These are phyloP conservation scores for Petroica traversi DNA, from an alignment of 2,113 vertebrate species.

Conservation along the genomic window DNA sequence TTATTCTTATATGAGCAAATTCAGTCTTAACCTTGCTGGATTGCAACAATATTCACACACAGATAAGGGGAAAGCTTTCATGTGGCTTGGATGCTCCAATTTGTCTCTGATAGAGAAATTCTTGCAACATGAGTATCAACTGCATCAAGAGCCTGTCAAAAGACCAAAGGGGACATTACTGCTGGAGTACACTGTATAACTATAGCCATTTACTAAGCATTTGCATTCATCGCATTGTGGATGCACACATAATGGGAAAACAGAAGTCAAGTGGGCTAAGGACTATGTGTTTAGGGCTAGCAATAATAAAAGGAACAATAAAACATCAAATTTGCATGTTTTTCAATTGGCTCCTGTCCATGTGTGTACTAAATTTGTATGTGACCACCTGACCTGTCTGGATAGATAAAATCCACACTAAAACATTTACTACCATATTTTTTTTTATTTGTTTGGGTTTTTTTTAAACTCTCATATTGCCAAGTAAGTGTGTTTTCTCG, in stretches of 20 bases:
- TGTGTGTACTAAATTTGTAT: accelerated
- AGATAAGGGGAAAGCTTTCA: neutral
- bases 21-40: neutral
- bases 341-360: neutral
- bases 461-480: neutral
- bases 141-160: neutral
- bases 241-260: accelerated
- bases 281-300: neutral
- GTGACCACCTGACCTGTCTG: neutral
- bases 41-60: neutral
- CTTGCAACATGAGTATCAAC: accelerated
- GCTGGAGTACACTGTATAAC: neutral
- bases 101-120: neutral
- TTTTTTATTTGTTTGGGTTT: neutral
- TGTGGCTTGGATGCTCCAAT: neutral
- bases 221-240: neutral
- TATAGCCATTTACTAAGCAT: neutral
- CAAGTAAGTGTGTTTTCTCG: neutral
- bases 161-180: neutral
- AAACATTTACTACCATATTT: neutral
- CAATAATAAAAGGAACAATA: neutral
- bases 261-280: neutral
- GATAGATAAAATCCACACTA: neutral
- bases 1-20: neutral
- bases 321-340: neutral